Percentiles rank a stretch among this genome's conserved stretches.
These are phyloP conservation scores for Mesocentrotus franciscanus DNA, from an alignment of 53 echinoderm and acorn worm genomes.

Conservation along the genomic window DNA sequence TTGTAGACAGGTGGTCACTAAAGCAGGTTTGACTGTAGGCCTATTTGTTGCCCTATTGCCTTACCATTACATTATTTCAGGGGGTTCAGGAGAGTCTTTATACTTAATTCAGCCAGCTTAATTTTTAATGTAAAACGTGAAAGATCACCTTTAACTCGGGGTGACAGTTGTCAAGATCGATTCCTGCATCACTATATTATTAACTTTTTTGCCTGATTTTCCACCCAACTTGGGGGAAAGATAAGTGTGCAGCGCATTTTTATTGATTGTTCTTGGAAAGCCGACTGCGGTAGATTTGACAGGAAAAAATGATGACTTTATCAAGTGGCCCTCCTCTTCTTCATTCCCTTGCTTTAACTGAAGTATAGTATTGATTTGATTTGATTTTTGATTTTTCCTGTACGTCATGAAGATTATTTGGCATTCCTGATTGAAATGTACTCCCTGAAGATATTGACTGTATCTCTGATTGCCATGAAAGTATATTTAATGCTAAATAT, in stretches of 20 bases:
- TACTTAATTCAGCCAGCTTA: too few species aligned
- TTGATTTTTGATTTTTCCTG: not conserved
- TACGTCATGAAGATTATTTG: not conserved
- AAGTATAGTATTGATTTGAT: not conserved
- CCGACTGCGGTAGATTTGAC: not conserved
- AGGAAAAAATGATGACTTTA: conserved; percentile 1
- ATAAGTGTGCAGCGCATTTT: not conserved
- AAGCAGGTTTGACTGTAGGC: too few species aligned
- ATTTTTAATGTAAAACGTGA: too few species aligned
- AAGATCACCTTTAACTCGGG: not conserved
- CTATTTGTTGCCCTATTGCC: too few species aligned
- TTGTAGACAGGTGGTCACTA: too few species aligned
- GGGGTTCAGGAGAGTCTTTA: too few species aligned
- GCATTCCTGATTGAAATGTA: not conserved
- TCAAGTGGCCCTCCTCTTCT: not conserved
- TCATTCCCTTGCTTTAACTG: not conserved
- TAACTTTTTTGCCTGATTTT: not conserved
- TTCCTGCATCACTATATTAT: not conserved
- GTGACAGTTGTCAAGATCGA: not conserved
- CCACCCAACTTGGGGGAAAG: not conserved
- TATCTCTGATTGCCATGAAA: not conserved
- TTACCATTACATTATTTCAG: too few species aligned
- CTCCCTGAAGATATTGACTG: conserved; percentile 5
- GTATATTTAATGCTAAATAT: too few species aligned
- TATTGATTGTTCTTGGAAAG: conserved; percentile 25